Evolutionary conservation across 2,113 vertebrate genomes (phyloP).

Genomic region (Carollia perspicillata): DNA sequence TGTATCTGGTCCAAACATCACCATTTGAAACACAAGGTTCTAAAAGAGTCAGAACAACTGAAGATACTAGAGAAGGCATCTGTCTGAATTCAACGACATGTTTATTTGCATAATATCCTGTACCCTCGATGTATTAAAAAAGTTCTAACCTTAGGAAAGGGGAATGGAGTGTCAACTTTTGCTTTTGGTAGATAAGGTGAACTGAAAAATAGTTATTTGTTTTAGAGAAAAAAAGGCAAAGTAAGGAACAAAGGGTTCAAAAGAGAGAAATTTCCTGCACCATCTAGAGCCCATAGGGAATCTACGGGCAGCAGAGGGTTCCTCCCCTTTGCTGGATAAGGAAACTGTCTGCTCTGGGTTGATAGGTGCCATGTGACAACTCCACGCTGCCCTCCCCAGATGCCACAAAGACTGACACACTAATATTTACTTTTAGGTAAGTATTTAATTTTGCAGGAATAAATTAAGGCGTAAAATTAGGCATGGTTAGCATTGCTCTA

Average conservation of each 20-base stretch:
- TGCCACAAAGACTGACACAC: not conserved
- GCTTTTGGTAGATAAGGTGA: not conserved
- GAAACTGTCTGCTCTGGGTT: not conserved
- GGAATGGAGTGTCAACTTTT: not conserved
- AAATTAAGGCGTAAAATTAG: not conserved
- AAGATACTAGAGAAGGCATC: not conserved
- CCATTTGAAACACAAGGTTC: not conserved
- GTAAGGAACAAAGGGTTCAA: not conserved
- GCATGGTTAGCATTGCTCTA: not conserved
- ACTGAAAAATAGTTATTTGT: not conserved
- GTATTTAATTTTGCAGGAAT: slow-evolving; percentile 38
- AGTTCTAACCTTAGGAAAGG: not conserved
- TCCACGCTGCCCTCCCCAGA: not conserved
- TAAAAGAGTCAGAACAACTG: not conserved
- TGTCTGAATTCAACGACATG: not conserved
- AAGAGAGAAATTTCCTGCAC: not conserved
- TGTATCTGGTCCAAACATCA: not conserved
- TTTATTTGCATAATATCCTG: not conserved
- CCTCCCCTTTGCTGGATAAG: not conserved
- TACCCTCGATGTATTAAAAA: not conserved
- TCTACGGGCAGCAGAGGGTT: not conserved
- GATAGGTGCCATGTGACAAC: not conserved
- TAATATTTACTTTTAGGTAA: not conserved
- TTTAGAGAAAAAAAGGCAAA: not conserved
- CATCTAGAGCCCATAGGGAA: not conserved